Base-by-base conservation (phyloP, 2,113 vertebrate genomes). In the Tachycineta bicolor region DNA sequence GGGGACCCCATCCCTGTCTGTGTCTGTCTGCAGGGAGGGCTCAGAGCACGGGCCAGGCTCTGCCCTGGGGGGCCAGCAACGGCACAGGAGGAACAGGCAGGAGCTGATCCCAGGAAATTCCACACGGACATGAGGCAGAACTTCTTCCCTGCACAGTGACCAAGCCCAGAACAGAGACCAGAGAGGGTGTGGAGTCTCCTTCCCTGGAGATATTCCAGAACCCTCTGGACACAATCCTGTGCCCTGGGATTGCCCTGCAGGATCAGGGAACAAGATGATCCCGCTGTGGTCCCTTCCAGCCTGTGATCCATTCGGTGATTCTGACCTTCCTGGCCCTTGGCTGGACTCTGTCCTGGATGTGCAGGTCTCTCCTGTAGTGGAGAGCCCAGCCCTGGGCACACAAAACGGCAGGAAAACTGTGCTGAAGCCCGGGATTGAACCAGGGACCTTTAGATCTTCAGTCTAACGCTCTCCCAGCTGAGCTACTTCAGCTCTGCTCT, bases 391-490 rank as follows among this genome's bases (percentile, higher is more conserved):
- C 34, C 8, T 4, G 16, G 52, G 15, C 34, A 26, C 4, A 19
- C 10, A 93, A 95, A 44, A 1, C 0, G 22, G 1, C 13, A 88
- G 18, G 6, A 63, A 84, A 84, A 26, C 0, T 1, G 5, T 96
- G 93, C 94, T 95, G 94, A 96, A 96, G 91, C 96, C 96, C 50
- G 55, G 91, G 96, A 1, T 96, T 90, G 94, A 96, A 96, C 96
- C 94, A 95, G 87, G 96, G 93, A 96, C 96, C 94, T 96, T 96
- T 96, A 95, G 93, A 96, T 96, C 94, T 96, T 96, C 91, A 96
- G 94, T 96, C 94, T 96, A 96, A 96, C 59, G n/a, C 94, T 96
- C 93, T 95, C 94, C 94, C 94, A 96, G 46, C 93, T 96, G 86
- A 96, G 94, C 96, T 96, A 96, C 94, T 96, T 96, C 93, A 96